Percentiles rank a stretch among this genome's conserved stretches.
These are phyloP conservation scores for Lasioglossum oenotherae DNA, from an alignment of 2,888 invertebrate species.

Conservation along the genomic window DNA sequence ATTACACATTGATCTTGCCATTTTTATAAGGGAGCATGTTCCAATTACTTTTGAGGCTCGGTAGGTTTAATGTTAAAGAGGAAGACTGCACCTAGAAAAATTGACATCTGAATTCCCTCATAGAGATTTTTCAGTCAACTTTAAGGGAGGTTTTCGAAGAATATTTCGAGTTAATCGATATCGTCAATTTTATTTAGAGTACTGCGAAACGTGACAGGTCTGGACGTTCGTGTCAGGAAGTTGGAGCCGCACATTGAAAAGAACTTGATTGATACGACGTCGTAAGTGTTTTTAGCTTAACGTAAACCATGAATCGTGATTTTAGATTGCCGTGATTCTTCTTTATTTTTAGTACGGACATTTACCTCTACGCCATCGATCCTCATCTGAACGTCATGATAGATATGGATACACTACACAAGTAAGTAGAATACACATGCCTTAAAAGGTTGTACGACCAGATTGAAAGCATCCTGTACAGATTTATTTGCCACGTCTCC, in stretches of 20 bases:
- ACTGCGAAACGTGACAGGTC: slow-evolving; percentile 90
- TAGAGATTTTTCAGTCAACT: background rate
- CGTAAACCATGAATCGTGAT: no score
- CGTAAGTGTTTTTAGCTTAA: slow-evolving; percentile 85
- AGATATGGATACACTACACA: slow-evolving; percentile 91
- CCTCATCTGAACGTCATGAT: slow-evolving; percentile 92
- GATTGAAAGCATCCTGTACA: background rate
- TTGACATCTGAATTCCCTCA: no score
- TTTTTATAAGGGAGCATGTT: no score
- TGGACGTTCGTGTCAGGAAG: slow-evolving; percentile 91
- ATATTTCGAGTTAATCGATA: no score
- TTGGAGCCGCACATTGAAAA: slow-evolving; percentile 90
- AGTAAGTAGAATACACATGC: slow-evolving; percentile 86
- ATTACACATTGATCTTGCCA: no score
- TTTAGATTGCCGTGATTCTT: background rate
- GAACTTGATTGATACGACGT: slow-evolving; percentile 88
- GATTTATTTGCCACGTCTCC: background rate
- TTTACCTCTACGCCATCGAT: slow-evolving; percentile 94
- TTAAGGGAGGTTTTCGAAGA: background rate
- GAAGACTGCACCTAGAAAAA: no score
- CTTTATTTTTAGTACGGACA: slow-evolving; percentile 88
- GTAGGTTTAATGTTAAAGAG: no score
- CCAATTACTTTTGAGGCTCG: no score
- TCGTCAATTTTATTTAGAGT: slow-evolving; percentile 82
- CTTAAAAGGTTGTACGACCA: background rate